phyloP scores from a whole-genome alignment of 1,140 invertebrate species.

The Caerostris extrusa region DNA sequence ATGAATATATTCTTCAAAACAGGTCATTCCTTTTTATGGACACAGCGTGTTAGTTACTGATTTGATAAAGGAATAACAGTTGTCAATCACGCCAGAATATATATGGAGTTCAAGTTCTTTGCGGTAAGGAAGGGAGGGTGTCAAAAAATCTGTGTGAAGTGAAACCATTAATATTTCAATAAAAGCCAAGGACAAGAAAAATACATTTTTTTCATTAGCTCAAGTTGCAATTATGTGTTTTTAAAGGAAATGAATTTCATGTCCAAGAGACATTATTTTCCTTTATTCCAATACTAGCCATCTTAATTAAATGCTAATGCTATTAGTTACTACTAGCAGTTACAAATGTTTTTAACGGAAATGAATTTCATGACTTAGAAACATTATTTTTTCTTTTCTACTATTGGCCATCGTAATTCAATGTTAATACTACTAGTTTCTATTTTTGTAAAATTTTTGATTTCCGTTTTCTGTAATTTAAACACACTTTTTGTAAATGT shows the following conservation, averaged over 20 bases:
- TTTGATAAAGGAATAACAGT: not conserved
- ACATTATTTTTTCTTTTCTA: not conserved
- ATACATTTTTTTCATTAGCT: not conserved
- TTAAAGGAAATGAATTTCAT: not conserved
- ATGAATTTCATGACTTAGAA: not conserved
- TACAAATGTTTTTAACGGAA: not conserved
- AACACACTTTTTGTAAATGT: too few relatives aligned
- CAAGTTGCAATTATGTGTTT: not conserved
- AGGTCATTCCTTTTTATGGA: not conserved
- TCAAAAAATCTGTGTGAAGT: not conserved
- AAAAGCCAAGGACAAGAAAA: not conserved
- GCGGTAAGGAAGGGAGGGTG: not conserved
- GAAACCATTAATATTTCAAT: not conserved
- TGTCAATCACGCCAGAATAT: not conserved
- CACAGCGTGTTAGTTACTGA: not conserved
- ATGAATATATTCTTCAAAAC: not conserved
- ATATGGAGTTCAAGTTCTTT: not conserved
- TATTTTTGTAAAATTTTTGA: not conserved
- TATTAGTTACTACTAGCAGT: not conserved
- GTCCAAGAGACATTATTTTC: not conserved
- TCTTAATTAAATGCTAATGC: not conserved
- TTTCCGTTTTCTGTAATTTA: too few relatives aligned
- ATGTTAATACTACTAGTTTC: not conserved
- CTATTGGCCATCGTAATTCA: not conserved
- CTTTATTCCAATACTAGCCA: not conserved